Evolutionary conservation across 1,140 invertebrate species (phyloP).

Genomic region (Fopius arisanus): DNA sequence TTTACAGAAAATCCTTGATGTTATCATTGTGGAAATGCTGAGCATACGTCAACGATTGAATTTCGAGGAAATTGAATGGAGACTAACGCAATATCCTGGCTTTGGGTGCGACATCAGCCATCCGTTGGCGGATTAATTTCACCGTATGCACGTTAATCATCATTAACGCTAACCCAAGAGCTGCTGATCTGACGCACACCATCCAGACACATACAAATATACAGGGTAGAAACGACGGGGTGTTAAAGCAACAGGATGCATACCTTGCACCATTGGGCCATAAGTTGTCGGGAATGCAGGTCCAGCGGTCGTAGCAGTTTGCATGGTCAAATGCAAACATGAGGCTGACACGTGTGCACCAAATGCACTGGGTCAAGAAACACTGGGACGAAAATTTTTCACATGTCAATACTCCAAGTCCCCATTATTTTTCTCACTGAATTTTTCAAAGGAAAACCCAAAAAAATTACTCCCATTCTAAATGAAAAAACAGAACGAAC

Average conservation of each 20-base stretch:
- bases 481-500: no score
- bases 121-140: background rate
- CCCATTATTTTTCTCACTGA: no score
- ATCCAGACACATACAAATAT: background rate
- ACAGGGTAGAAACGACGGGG: background rate
- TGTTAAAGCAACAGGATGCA: slow-evolving; percentile 4
- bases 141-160: background rate
- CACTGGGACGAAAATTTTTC: background rate
- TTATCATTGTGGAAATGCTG: background rate
- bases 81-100: background rate
- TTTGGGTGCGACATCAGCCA: background rate
- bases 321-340: slow-evolving; percentile 6
- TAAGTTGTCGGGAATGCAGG: background rate
- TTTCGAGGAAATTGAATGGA: background rate
- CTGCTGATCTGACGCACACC: background rate
- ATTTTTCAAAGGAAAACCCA: no score
- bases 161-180: background rate
- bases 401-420: background rate
- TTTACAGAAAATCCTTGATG: background rate
- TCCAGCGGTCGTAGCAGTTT: background rate
- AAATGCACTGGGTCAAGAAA: background rate
- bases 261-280: background rate
- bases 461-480: no score
- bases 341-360: background rate
- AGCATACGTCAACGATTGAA: background rate